Evolutionary conservation across 2,113 vertebrate genomes (phyloP).

Genomic region (Haemorhous mexicanus): DNA sequence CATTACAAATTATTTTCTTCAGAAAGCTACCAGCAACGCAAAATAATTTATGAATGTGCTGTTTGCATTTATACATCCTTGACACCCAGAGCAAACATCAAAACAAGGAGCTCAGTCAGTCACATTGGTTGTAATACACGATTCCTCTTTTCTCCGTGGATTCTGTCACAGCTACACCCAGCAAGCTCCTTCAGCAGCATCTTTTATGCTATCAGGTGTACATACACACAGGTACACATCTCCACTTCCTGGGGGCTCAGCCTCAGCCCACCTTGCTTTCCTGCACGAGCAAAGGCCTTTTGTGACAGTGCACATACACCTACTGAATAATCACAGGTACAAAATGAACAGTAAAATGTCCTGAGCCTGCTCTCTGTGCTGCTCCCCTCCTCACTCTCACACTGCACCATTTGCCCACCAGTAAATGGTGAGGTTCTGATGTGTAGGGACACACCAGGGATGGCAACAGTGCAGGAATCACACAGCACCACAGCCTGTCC

Average conservation of each 20-base stretch:
- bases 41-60: conserved; percentile 61
- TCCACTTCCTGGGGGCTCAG: neutral
- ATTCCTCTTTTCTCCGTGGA: neutral
- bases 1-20: conserved; percentile 59
- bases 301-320: accelerated
- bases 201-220: neutral
- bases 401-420: neutral
- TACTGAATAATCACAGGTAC: accelerated
- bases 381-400: neutral
- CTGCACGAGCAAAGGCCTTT: neutral
- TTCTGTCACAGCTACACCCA: conserved; percentile 21
- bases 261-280: neutral
- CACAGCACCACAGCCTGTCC: neutral
- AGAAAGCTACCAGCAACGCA: conserved; percentile 55
- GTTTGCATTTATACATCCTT: conserved; percentile 57
- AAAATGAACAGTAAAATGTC: neutral
- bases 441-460: neutral
- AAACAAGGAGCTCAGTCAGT: conserved; percentile 59
- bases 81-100: conserved; percentile 59
- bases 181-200: neutral
- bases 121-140: conserved; percentile 21
- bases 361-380: neutral
- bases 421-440: neutral
- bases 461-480: neutral
- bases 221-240: accelerated